Base-by-base conservation (phyloP, 2,888 invertebrate genomes). In the Thecocarcelia acutangulata region DNA sequence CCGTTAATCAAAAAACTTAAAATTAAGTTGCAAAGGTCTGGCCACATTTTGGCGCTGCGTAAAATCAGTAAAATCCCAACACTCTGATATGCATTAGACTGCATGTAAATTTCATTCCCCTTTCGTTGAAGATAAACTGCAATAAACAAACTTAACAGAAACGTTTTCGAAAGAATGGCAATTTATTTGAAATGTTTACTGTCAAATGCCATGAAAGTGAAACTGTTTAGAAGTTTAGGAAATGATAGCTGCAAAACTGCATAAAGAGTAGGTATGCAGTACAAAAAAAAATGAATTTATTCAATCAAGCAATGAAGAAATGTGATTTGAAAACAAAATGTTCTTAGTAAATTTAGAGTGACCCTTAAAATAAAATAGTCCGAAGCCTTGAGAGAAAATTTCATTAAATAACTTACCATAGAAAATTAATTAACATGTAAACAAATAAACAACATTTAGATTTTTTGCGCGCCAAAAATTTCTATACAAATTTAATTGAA, bases 121-220 rank as follows among this genome's bases (percentile, higher is more conserved):
- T 24, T 66, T 28, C 37, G 17, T 52, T 52, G 13, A 4, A 72
- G 61, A 72, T 72, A 52, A 61, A 52, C 28, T n/a, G 3, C 58
- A 69, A 58, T 48, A 52, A 42, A 48, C 70, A 15, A 37, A 58
- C 37, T 48, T 33, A 52, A 69, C 52, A 37, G 61, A 17, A 44
- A 61, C 52, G 42, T 61, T 69, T 52, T 24, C 15, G 37, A 37
- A 52, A 63, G 61, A 17, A 61, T n/a, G 44, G 37, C 68, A 69
- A 50, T 76, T 9, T 33, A 33, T 33, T 63, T 44, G 37, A 66
- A 59, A 74, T 12, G 13, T 50, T 61, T 56, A 42, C 42, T 52
- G 58, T 40, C 58, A 61, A 72, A 72, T 70, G 48, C 17, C 58
- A 75, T 63, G 68, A 76, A 54, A 69, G 52, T 61, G 61, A 69